Percentiles rank a stretch among this genome's conserved stretches.
Evolutionary conservation across 1,140 invertebrate genomes (phyloP).

Genomic region (Ericerus pela): DNA sequence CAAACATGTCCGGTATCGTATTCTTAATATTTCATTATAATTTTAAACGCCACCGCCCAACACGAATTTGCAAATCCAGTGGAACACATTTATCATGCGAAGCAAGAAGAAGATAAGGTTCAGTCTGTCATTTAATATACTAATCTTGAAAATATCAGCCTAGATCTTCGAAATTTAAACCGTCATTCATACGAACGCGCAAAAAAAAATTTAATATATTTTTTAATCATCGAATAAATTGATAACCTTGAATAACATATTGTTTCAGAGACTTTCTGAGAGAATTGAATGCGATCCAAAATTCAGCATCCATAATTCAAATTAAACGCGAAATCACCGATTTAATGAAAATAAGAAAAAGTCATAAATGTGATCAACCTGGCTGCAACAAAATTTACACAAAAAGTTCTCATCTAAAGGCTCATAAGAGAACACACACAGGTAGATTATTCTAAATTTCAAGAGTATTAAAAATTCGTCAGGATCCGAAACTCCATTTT

Average conservation of each 20-base stretch:
- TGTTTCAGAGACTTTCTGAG: neutral
- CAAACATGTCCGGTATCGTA: no score
- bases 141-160: neutral
- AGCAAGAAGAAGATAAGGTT: no score
- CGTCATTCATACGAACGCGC: no score
- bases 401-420: constrained; percentile 58
- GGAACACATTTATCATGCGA: no score
- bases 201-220: no score
- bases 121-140: no score
- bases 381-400: constrained; percentile 54
- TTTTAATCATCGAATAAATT: neutral
- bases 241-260: no score
- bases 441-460: constrained; percentile 33
- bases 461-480: constrained; percentile 22
- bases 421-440: constrained; percentile 52
- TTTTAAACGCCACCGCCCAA: no score
- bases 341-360: constrained; percentile 22
- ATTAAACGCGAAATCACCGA: neutral
- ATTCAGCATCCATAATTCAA: neutral
- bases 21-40: no score
- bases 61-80: no score
- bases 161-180: neutral
- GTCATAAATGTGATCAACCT: constrained; percentile 45
- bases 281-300: neutral
- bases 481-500: no score